These are phyloP conservation scores for Tachuris rubrigastra DNA, from an alignment of 2,113 vertebrate species.

Conservation along the genomic window DNA sequence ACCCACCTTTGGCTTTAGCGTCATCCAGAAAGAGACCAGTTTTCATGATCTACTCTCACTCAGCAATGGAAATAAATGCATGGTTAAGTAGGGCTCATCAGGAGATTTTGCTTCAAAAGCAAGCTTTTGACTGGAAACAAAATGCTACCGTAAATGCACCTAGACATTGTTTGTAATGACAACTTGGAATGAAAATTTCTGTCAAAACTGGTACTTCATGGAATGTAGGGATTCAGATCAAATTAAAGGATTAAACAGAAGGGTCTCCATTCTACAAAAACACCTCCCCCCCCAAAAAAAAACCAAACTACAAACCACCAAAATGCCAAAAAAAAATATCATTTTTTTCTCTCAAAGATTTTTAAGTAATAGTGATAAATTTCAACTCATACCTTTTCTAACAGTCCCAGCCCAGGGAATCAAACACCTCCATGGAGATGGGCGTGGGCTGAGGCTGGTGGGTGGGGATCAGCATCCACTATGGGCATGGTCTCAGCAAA, in stretches of 20 bases:
- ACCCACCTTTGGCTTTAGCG: neutral
- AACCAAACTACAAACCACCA: neutral
- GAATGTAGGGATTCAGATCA: neutral
- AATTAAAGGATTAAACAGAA: neutral
- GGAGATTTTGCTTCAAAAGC: neutral
- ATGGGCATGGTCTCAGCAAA: neutral
- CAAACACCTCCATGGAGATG: neutral
- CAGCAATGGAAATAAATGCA: neutral
- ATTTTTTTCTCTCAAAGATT: too few relatives aligned
- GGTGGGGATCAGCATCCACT: neutral
- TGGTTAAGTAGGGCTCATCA: neutral
- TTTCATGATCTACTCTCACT: neutral
- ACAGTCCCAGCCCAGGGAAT: neutral
- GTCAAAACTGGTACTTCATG: neutral
- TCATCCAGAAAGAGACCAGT: neutral
- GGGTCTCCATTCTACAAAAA: neutral
- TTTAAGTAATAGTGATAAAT: neutral
- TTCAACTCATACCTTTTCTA: neutral
- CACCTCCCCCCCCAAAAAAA: too few relatives aligned
- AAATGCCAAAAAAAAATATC: too few relatives aligned
- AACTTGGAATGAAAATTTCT: neutral
- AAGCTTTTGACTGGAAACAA: neutral
- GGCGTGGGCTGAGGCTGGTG: accelerated
- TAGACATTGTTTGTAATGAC: neutral
- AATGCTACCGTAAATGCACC: neutral